Base-by-base conservation (phyloP, 2,797 vertebrate genomes). In the Microhierax caerulescens region DNA sequence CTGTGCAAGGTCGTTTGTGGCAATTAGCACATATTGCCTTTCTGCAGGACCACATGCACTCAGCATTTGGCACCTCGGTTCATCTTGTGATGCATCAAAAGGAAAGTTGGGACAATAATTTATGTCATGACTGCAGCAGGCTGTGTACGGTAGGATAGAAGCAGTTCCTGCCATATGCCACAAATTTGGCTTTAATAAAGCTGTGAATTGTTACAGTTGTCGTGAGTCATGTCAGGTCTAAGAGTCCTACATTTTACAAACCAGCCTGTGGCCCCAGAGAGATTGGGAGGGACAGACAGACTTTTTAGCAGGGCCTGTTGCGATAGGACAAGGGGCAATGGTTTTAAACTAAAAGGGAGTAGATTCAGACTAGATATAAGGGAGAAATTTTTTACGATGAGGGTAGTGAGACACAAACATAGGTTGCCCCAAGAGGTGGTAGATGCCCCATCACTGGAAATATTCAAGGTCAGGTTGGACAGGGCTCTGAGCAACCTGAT, bases 141-240 rank as follows among this genome's bases (percentile, higher is more conserved):
- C 51, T 19, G 56, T 1, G 13, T 23, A 7, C 7, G 79, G 13
- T 18, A 23, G 72, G 63, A 17, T 43, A 3, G 79, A 72, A 84
- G 12, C 47, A 63, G 41, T 45, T 73, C 67, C 74, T 79, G 74
- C 78, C 53, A 4, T 17, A 25, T 69, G 68, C 32, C 56, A 25
- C 0, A 2, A 27, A 0, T 50, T 16, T 48, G 69, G 57, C 61
- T 45, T 45, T 74, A 24, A 3, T 23, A 39, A 13, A 56, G 47
- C 72, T 89, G 70, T 37, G 30, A 45, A 24, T 59, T 43, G 39
- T 61, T 28, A 4, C 2, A 1, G 10, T 5, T 8, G 32, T 51
- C 65, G 0, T 15, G 21, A 24, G 32, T 48, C 23, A 1, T 0
- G 1, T 22, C 54, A 10, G 63, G 13, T 41, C 41, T 24, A 13